Evolutionary conservation across 2,797 vertebrate species (phyloP).

Genomic region (Lepilemur ruficaudatus): DNA sequence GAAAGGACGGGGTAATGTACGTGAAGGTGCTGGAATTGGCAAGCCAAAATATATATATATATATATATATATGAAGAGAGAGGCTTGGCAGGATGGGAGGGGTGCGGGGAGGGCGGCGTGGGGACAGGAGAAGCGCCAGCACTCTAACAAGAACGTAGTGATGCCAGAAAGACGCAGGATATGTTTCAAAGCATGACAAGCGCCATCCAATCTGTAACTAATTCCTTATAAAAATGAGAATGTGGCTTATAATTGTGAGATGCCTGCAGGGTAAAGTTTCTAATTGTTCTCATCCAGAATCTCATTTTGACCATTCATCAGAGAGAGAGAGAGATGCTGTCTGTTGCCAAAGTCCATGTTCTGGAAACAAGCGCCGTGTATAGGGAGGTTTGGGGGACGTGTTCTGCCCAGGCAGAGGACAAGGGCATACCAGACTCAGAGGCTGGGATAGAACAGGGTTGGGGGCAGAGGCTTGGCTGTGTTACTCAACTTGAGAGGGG

Average conservation of each 20-base stretch:
- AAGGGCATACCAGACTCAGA: background rate
- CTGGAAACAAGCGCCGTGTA: background rate
- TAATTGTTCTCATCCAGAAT: constrained; percentile 45
- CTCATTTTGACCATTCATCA: constrained; percentile 12
- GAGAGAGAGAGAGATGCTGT: background rate
- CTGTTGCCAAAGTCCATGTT: background rate
- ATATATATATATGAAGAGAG: background rate
- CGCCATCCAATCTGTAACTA: constrained; percentile 73
- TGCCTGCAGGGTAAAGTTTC: constrained; percentile 30
- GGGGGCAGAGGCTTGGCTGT: background rate
- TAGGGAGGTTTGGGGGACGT: background rate
- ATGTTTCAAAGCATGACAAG: constrained; percentile 59
- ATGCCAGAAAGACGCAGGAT: constrained; percentile 75
- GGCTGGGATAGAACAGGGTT: background rate
- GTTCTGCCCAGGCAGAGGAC: background rate
- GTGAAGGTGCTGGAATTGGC: constrained; percentile 82
- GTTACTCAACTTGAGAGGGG: background rate
- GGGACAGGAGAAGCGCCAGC: constrained; percentile 52
- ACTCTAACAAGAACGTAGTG: constrained; percentile 56
- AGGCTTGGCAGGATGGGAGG: background rate
- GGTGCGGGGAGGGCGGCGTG: constrained; percentile 45
- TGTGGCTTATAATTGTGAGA: background rate
- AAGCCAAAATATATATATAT: constrained; percentile 42
- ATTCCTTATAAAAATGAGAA: constrained; percentile 74
- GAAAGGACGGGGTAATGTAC: constrained; percentile 85